Base-by-base conservation (phyloP, 1,140 invertebrate genomes). In the Scaptodrosophila lebanonensis region DNA sequence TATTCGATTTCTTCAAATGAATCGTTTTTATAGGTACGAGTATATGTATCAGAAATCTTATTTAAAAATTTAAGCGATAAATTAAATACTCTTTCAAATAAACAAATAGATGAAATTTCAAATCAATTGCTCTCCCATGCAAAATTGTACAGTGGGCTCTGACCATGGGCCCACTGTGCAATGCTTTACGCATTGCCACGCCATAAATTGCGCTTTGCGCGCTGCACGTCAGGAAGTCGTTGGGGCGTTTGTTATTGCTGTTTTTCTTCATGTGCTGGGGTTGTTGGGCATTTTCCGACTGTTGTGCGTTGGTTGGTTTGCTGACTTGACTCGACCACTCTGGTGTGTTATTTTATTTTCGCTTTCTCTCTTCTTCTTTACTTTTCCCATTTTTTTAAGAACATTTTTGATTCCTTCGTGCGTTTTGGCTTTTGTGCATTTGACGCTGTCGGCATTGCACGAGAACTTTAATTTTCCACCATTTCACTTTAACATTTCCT, bases 391-490 rank as follows among this genome's bases (percentile, higher is more conserved):
- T 38, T 38, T 16, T 13, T 38, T 38, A 4, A n/a, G n/a, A n/a
- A n/a, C n/a, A n/a, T 38, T 4, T 38, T 9, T 33, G 3, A 9
- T 9, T 33, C n/a, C n/a, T 33, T 33, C 12, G 22, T 25, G 30
- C 44, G 50, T 42, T 53, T 65, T 50, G 30, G 45, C 49, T 33
- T 33, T 57, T 25, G 15, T 32, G 33, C 35, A 38, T 49, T 9
- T 29, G 33, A 20, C 27, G 36, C 36, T n/a, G n/a, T n/a, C n/a
- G n/a, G n/a, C n/a, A n/a, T n/a, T n/a, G 49, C 47, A 36, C 30
- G 16, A 50, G 54, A 70, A 67, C 62, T 75, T 75, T 67, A 79
- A 75, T 75, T 75, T 82, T 66, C 66, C 62, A 58, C 33, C 70
- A 70, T 82, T 70, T 70, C 62, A 73, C 45, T 79, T 79, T 79